Evolutionary conservation across 2,113 vertebrate genomes (phyloP).

Genomic region (Poecilia latipinna): DNA sequence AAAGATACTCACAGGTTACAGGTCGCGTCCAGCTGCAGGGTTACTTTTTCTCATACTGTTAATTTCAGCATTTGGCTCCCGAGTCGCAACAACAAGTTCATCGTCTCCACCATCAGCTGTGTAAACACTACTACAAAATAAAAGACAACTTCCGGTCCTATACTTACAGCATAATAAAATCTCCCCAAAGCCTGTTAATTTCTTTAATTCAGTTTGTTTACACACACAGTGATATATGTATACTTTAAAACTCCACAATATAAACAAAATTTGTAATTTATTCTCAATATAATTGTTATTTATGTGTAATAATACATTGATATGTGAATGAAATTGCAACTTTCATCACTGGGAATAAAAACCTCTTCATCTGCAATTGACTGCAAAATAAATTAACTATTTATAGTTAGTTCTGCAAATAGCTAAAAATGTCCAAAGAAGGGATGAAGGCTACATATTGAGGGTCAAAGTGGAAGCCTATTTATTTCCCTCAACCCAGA

Average conservation of each 20-base stretch:
- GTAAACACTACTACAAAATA: neutral
- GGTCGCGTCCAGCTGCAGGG: neutral
- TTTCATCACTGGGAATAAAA: slow-evolving; percentile 89
- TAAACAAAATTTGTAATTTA: neutral
- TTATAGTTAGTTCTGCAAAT: neutral
- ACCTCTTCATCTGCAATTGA: slow-evolving; percentile 92
- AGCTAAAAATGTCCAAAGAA: neutral
- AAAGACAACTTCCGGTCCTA: slow-evolving; percentile 32
- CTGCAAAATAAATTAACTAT: slow-evolving; percentile 68
- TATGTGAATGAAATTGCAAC: neutral
- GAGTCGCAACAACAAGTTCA: neutral
- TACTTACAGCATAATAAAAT: neutral
- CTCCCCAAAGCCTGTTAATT: neutral
- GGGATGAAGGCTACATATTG: neutral
- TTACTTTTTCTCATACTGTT: slow-evolving; percentile 18
- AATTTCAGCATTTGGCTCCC: neutral
- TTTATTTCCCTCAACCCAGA: neutral
- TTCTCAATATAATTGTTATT: neutral
- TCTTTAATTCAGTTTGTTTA: neutral
- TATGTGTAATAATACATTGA: neutral
- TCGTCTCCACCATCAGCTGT: neutral
- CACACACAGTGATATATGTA: neutral
- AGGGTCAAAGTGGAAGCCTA: neutral
- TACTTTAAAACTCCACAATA: neutral
- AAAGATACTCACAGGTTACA: slow-evolving; percentile 33